Percentiles rank a stretch among this genome's conserved stretches.
Conservation (phyloP, 2,113 vertebrate species). For the Pica pica region DNA sequence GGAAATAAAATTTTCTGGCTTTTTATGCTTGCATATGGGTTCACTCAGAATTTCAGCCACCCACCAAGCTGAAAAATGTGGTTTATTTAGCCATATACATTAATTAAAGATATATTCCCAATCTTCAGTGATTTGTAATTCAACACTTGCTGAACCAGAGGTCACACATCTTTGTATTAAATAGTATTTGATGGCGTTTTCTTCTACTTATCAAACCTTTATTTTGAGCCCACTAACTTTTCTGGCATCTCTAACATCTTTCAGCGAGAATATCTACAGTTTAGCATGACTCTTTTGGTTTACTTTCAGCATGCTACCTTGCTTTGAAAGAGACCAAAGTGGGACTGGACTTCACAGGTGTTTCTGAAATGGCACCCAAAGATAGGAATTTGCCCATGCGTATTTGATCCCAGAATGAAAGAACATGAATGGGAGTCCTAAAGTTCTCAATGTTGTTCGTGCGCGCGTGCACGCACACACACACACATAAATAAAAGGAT, state of each 20-base stretch:
- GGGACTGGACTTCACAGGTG: not conserved
- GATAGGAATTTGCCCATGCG: not conserved
- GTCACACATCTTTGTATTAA: constrained; percentile 5
- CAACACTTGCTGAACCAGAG: constrained; percentile 1
- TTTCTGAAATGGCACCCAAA: not conserved
- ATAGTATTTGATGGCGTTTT: not conserved
- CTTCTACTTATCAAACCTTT: not conserved
- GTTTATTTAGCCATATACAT: constrained; percentile 29
- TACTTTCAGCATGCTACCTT: not conserved
- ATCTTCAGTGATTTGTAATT: constrained; percentile 1
- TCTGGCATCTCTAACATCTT: not conserved
- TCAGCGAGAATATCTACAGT: not conserved
- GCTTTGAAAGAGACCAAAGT: not conserved
- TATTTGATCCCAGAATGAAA: not conserved
- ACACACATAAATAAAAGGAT: accelerated
- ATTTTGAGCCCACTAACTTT: not conserved
- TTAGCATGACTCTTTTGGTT: not conserved
- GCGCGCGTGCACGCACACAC: accelerated
- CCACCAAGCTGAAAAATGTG: constrained; percentile 47
- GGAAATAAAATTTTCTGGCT: constrained; percentile 54
- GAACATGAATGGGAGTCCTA: not conserved
- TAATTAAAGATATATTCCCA: constrained; percentile 7
- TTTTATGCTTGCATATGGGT: constrained; percentile 56
- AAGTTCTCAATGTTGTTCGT: not conserved
- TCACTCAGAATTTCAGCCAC: constrained; percentile 59